These are phyloP conservation scores for Idaea straminata DNA, from an alignment of 2,888 invertebrate genomes.

Conservation along the genomic window DNA sequence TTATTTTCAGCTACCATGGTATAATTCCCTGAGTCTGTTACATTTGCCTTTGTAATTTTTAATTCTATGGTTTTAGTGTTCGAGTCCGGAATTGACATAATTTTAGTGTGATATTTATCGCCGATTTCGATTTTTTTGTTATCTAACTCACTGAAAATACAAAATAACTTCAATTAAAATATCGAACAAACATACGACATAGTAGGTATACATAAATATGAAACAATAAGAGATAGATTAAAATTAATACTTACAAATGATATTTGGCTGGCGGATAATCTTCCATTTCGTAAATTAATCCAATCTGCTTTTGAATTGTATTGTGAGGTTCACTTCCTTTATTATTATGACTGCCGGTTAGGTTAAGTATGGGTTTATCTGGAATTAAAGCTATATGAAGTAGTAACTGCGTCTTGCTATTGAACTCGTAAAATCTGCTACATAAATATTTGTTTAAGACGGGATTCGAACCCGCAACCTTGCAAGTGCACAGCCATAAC, in stretches of 20 bases:
- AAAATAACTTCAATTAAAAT: neutral
- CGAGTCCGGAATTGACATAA: neutral
- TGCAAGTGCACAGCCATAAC: neutral
- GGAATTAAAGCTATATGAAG: slow-evolving; percentile 19
- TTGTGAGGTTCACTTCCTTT: slow-evolving; percentile 4
- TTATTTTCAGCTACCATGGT: slow-evolving; percentile 50
- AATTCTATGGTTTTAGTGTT: slow-evolving; percentile 27
- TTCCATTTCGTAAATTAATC: slow-evolving; percentile 26
- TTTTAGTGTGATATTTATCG: slow-evolving; percentile 30
- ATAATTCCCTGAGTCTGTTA: slow-evolving; percentile 56
- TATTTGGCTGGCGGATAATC: slow-evolving; percentile 44
- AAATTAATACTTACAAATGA: slow-evolving; percentile 44
- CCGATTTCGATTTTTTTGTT: slow-evolving; percentile 21
- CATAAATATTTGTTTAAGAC: neutral
- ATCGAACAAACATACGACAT: no score
- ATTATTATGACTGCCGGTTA: slow-evolving; percentile 13
- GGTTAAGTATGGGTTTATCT: slow-evolving; percentile 38
- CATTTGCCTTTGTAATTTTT: slow-evolving; percentile 33
- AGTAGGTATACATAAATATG: no score
- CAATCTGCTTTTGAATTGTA: slow-evolving; percentile 12
- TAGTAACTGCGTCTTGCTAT: neutral
- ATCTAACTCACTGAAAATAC: slow-evolving; percentile 35
- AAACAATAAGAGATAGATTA: slow-evolving; percentile 7
- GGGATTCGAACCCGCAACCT: slow-evolving; percentile 1
- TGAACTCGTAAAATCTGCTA: neutral